phyloP scores from a whole-genome alignment of 1,140 invertebrate genomes.

The Steinernema khuongi region DNA sequence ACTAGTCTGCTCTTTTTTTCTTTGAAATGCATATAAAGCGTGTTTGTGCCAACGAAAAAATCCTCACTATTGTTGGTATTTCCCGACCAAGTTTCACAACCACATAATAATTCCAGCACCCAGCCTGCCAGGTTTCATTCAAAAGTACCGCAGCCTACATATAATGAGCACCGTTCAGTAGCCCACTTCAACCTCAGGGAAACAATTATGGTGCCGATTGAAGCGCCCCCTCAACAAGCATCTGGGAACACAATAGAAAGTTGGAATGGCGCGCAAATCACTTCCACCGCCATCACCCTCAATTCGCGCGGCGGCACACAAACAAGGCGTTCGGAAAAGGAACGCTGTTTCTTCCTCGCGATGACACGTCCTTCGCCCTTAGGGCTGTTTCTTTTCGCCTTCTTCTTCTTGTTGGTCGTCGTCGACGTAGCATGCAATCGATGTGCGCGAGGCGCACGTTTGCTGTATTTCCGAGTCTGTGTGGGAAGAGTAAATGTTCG shows the following conservation, averaged over 20 bases:
- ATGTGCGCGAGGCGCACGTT: not conserved
- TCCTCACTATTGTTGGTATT: too few species aligned
- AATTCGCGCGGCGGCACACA: not conserved
- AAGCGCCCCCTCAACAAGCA: not conserved
- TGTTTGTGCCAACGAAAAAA: too few species aligned
- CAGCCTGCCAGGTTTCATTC: too few species aligned
- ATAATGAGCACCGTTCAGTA: too few species aligned
- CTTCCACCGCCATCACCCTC: not conserved
- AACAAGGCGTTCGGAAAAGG: not conserved
- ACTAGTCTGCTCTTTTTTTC: too few species aligned
- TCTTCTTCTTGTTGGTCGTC: not conserved
- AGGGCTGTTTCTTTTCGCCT: slow-evolving; percentile 4
- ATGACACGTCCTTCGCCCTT: not conserved
- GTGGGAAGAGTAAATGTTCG: too few species aligned
- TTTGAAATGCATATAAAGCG: too few species aligned
- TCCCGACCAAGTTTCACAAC: too few species aligned
- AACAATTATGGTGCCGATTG: not conserved
- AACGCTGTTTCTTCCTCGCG: not conserved
- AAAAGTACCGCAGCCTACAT: too few species aligned
- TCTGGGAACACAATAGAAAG: not conserved
- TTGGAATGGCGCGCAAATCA: not conserved
- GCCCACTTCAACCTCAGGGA: too few species aligned
- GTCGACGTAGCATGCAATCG: not conserved
- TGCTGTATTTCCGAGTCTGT: not conserved
- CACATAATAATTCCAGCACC: too few species aligned